These are phyloP conservation scores for Zalophus californianus DNA, from an alignment of 2,797 vertebrate genomes.

Conservation along the genomic window DNA sequence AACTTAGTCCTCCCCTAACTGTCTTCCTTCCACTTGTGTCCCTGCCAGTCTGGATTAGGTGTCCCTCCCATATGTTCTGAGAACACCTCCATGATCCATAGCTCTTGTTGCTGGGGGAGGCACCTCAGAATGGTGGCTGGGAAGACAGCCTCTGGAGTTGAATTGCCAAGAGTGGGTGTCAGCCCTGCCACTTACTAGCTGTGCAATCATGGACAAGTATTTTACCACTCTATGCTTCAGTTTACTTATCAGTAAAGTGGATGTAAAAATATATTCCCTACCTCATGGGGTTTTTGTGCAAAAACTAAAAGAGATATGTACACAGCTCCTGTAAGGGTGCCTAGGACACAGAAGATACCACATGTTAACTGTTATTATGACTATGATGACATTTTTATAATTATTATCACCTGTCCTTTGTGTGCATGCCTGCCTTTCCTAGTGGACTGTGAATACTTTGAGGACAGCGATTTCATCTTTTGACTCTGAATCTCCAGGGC, in stretches of 20 bases:
- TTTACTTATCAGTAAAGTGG: background rate
- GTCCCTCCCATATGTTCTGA: background rate
- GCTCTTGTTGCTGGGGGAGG: background rate
- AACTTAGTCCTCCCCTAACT: background rate
- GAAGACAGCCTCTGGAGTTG: background rate
- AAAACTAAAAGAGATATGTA: background rate
- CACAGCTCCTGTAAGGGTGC: background rate
- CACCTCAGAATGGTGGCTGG: fast-evolving
- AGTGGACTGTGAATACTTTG: background rate
- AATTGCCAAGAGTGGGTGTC: background rate
- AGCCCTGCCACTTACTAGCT: background rate
- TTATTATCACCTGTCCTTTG: background rate
- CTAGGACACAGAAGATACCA: background rate
- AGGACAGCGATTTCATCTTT: background rate
- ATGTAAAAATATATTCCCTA: background rate
- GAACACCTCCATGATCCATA: background rate
- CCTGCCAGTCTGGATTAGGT: background rate
- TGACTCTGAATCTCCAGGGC: background rate
- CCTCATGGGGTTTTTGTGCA: background rate
- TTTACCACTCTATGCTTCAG: background rate
- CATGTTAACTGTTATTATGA: background rate
- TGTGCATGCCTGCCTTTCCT: background rate
- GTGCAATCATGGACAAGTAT: background rate
- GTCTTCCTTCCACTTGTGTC: background rate
- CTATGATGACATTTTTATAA: background rate